phyloP scores from a whole-genome alignment of 2,888 invertebrate genomes.

The Magallana nippona region DNA sequence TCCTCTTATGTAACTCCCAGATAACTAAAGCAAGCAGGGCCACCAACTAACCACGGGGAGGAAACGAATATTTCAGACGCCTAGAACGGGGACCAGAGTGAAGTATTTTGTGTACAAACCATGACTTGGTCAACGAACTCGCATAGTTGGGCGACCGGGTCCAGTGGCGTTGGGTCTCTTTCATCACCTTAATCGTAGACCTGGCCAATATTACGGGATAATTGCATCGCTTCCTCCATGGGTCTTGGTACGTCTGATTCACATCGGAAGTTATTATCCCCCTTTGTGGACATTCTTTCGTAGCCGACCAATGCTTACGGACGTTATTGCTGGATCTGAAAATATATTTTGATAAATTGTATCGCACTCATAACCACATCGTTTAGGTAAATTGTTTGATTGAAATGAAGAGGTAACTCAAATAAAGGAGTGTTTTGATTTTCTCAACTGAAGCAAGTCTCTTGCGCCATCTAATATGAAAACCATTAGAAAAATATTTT shows the following conservation, averaged over 20 bases:
- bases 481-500: too few species aligned
- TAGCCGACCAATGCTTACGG: neutral
- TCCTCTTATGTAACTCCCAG: constrained; percentile 34
- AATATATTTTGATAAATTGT: constrained; percentile 27
- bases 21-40: neutral
- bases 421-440: too few species aligned
- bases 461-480: too few species aligned
- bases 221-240: neutral
- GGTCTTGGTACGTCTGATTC: neutral
- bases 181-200: neutral
- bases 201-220: constrained; percentile 6
- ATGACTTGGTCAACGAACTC: constrained; percentile 15
- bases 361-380: constrained; percentile 6
- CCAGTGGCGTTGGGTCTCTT: neutral
- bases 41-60: neutral
- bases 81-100: constrained; percentile 7
- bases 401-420: neutral
- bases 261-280: constrained; percentile 8
- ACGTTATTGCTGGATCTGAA: neutral
- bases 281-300: neutral
- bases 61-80: constrained; percentile 36
- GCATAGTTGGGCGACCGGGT: neutral
- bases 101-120: constrained; percentile 41
- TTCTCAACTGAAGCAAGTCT: too few species aligned
- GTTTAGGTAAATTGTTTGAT: neutral